A percentile compares a stretch with the other conserved stretches of the same genome.
Conservation (phyloP, 2,888 invertebrate species). For the Scrobipalpa atriplicella region DNA sequence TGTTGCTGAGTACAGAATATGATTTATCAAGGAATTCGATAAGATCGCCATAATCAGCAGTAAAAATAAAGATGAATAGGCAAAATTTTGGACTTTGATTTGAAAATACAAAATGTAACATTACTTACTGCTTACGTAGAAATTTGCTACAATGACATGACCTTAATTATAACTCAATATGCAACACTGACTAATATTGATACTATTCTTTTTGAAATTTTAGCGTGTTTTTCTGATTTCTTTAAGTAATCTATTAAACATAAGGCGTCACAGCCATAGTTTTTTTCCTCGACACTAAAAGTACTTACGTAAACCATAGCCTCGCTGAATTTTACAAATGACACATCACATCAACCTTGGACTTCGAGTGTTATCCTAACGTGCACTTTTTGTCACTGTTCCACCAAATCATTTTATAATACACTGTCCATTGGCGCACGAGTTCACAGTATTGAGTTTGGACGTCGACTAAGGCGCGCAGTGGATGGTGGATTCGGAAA, state of each 20-base stretch:
- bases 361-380: constrained; percentile 56
- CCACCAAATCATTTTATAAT: constrained; percentile 40
- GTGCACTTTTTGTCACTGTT: constrained; percentile 53
- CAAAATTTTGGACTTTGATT: constrained; percentile 8
- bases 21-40: neutral
- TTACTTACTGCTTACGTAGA: too few species aligned
- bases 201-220: neutral
- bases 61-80: neutral
- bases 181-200: too few species aligned
- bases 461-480: constrained; percentile 45
- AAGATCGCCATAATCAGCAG: neutral
- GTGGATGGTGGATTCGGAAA: constrained; percentile 48
- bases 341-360: constrained; percentile 62
- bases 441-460: constrained; percentile 47
- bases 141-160: too few species aligned
- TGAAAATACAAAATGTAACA: too few species aligned
- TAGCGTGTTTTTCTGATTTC: neutral
- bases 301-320: constrained; percentile 50
- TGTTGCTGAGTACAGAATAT: neutral
- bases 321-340: constrained; percentile 50
- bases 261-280: neutral
- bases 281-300: constrained; percentile 36
- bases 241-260: neutral
- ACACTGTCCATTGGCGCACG: constrained; percentile 62
- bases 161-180: too few species aligned